Conservation (phyloP, 2,797 vertebrate genomes). For the Falco peregrinus region DNA sequence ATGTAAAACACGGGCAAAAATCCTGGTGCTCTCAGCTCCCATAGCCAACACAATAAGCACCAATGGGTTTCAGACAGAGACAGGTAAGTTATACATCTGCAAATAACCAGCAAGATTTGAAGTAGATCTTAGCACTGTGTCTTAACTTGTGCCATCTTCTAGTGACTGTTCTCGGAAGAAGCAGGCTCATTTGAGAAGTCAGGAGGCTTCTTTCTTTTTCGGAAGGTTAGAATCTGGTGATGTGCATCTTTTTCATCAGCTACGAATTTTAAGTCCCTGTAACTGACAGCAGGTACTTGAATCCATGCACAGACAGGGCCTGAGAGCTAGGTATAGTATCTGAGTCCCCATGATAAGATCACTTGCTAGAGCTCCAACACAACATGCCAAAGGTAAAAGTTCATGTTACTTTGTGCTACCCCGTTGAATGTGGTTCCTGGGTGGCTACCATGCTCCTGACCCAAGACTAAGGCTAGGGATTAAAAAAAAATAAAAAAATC, state of each 20-base stretch:
- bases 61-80: background rate
- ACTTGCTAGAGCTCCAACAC: background rate
- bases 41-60: background rate
- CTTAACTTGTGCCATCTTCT: background rate
- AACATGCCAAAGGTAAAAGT: rapidly evolving
- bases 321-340: background rate
- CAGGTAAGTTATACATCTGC: background rate
- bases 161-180: background rate
- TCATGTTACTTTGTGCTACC: rapidly evolving
- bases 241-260: background rate
- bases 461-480: background rate
- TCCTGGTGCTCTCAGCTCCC: background rate
- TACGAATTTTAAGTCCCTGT: background rate
- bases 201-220: background rate
- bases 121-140: background rate
- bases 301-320: rapidly evolving
- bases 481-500: too few relatives aligned
- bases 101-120: background rate
- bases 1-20: background rate
- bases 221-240: background rate
- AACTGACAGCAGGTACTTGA: background rate
- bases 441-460: background rate
- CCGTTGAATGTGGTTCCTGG: background rate
- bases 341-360: rapidly evolving
- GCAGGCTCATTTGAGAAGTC: background rate